phyloP scores from a whole-genome alignment of 1,140 invertebrate species.

The Drosophila athabasca region DNA sequence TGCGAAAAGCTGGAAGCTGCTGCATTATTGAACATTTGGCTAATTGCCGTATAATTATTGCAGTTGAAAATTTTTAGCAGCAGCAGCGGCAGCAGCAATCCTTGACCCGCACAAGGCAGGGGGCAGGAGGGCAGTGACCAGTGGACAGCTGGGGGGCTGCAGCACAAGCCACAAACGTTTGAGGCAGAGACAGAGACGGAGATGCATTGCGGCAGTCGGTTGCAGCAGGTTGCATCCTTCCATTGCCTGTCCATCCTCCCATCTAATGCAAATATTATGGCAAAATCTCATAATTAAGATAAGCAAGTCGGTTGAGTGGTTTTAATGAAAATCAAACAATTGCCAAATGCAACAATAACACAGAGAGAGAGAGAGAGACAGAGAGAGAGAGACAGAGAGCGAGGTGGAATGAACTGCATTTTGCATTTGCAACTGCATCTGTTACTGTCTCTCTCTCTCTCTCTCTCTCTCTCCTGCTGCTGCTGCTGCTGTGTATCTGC shows the following conservation, averaged over 20 bases:
- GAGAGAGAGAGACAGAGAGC: conserved; percentile 5
- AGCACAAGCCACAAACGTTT: conserved; percentile 59
- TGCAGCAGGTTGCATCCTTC: conserved; percentile 29
- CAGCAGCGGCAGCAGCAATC: conserved; percentile 12
- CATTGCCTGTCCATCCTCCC: conserved; percentile 13
- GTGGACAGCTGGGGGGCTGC: too few relatives aligned
- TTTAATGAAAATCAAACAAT: conserved; percentile 81
- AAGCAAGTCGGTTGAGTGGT: conserved; percentile 65
- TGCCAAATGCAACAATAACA: conserved; percentile 73
- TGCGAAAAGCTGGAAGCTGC: conserved; percentile 27
- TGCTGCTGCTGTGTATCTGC: not conserved
- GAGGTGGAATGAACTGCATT: too few relatives aligned
- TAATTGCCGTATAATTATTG: conserved; percentile 82
- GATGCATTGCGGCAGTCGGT: conserved; percentile 29
- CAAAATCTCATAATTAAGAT: conserved; percentile 79
- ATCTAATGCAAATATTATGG: conserved; percentile 71
- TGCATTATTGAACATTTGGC: conserved; percentile 81
- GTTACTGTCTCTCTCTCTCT: too few relatives aligned
- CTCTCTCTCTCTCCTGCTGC: not conserved
- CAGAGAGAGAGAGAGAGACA: conserved; percentile 18
- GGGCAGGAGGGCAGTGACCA: too few relatives aligned
- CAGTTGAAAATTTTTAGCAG: conserved; percentile 71
- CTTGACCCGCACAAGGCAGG: not conserved
- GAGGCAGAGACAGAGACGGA: conserved; percentile 31
- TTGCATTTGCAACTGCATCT: too few relatives aligned